A percentile compares a stretch with the other conserved stretches of the same genome.
Evolutionary conservation across 2,797 vertebrate species (phyloP).

Genomic region (Syngnathus rostellatus): DNA sequence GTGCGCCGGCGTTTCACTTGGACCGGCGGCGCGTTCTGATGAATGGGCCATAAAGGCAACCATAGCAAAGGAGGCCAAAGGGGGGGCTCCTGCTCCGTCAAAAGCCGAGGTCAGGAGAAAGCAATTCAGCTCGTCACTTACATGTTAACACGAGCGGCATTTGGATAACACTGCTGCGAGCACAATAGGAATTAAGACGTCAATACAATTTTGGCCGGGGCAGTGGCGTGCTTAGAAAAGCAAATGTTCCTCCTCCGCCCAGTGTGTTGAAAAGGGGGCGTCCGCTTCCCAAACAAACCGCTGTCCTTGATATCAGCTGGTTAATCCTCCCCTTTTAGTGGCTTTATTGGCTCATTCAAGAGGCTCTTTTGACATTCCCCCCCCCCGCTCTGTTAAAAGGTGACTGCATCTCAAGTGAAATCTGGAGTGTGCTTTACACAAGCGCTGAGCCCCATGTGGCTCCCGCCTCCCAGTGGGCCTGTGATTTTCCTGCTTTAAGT

Average conservation of each 20-base stretch:
- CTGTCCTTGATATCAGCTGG: constrained; percentile 71
- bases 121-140: constrained; percentile 8
- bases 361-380: constrained; percentile 77
- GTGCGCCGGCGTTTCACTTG: constrained; percentile 52
- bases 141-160: constrained; percentile 24
- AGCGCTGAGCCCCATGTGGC: constrained; percentile 72
- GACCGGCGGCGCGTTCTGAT: constrained; percentile 50
- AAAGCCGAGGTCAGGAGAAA: constrained; percentile 42
- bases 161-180: constrained; percentile 35
- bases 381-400: constrained; percentile 72
- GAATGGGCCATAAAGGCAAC: constrained; percentile 65
- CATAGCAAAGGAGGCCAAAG: constrained; percentile 26
- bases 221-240: constrained; percentile 40
- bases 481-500: constrained; percentile 82
- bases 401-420: constrained; percentile 72
- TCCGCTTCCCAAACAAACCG: constrained; percentile 54
- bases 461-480: constrained; percentile 72
- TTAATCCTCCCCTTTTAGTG: constrained; percentile 74
- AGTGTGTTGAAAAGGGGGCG: constrained; percentile 40
- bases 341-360: constrained; percentile 78
- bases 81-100: constrained; percentile 31
- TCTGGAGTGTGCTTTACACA: constrained; percentile 78
- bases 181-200: constrained; percentile 39
- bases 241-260: constrained; percentile 49
- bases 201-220: constrained; percentile 28